Conservation (phyloP, 2,888 invertebrate genomes). For the Steromphala cineraria region DNA sequence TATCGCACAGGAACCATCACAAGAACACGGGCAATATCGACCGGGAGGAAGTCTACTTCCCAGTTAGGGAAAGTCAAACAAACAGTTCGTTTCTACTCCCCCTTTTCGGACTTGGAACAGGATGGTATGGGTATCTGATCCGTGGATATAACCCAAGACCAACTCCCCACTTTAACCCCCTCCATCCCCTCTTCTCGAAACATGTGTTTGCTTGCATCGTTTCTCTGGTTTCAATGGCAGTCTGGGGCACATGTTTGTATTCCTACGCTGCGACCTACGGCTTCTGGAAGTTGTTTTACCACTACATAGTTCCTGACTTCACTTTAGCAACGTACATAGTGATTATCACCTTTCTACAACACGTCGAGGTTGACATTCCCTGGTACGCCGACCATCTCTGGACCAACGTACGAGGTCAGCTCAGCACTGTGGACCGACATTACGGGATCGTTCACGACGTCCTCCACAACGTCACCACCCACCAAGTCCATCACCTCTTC, state of each 20-base stretch:
- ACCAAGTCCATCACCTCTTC: conserved; percentile 73
- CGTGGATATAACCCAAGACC: conserved; percentile 66
- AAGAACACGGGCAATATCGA: conserved; percentile 71
- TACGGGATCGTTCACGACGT: conserved; percentile 70
- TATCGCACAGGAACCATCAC: conserved; percentile 70
- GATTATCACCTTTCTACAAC: conserved; percentile 72
- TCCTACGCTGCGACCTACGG: conserved; percentile 52
- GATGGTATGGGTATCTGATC: conserved; percentile 68
- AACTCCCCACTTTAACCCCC: conserved; percentile 37
- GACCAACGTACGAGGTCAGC: conserved; percentile 72
- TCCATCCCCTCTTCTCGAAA: conserved; percentile 49
- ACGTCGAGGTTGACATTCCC: conserved; percentile 68
- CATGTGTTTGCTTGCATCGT: conserved; percentile 53
- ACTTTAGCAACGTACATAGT: conserved; percentile 68
- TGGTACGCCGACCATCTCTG: conserved; percentile 69
- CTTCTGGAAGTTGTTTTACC: conserved; percentile 48
- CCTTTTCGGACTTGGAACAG: conserved; percentile 57
- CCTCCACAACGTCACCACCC: conserved; percentile 70
- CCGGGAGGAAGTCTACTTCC: conserved; percentile 72
- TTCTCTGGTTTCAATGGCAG: conserved; percentile 47
- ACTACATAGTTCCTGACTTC: conserved; percentile 64
- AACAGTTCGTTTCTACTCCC: conserved; percentile 32
- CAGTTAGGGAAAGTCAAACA: conserved; percentile 51
- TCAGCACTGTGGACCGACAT: conserved; percentile 70
- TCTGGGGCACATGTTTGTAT: conserved; percentile 50